A percentile compares a stretch with the other conserved stretches of the same genome.
These are phyloP conservation scores for Limnothrissa miodon DNA, from an alignment of 2,113 vertebrate species.

Conservation along the genomic window DNA sequence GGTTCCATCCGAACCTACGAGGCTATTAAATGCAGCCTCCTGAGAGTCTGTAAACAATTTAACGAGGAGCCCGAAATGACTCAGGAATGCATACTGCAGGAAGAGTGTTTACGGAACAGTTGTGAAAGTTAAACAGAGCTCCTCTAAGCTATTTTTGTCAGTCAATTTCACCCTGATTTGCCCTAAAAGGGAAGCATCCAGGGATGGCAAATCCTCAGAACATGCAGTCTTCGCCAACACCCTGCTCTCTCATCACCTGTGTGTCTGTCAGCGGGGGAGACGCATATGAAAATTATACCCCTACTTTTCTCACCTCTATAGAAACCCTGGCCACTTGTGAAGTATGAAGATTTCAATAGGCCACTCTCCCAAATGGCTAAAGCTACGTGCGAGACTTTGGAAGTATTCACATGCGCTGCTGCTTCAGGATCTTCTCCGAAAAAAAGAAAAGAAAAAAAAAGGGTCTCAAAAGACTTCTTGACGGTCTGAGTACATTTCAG, in stretches of 20 bases:
- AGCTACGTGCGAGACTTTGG: neutral
- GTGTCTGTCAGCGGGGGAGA: neutral
- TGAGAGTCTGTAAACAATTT: neutral
- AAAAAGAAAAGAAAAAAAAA: neutral
- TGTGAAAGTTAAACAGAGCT: neutral
- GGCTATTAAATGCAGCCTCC: neutral
- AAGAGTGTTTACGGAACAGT: neutral
- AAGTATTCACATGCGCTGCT: neutral
- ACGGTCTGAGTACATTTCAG: neutral
- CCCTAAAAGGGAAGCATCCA: neutral
- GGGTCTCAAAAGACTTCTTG: neutral
- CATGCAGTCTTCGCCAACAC: neutral
- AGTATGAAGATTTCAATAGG: neutral
- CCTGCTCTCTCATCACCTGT: neutral
- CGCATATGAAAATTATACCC: neutral
- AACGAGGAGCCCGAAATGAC: neutral
- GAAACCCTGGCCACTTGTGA: neutral
- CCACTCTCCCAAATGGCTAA: neutral
- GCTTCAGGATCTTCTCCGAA: neutral
- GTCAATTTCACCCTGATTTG: neutral
- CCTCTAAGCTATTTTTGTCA: neutral
- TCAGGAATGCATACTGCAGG: neutral
- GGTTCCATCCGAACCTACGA: neutral
- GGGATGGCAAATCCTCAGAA: neutral
- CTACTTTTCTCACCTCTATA: neutral